A percentile compares a stretch with the other conserved stretches of the same genome.
phyloP scores from a whole-genome alignment of 2,113 vertebrate genomes.

The Sigmodon hispidus region DNA sequence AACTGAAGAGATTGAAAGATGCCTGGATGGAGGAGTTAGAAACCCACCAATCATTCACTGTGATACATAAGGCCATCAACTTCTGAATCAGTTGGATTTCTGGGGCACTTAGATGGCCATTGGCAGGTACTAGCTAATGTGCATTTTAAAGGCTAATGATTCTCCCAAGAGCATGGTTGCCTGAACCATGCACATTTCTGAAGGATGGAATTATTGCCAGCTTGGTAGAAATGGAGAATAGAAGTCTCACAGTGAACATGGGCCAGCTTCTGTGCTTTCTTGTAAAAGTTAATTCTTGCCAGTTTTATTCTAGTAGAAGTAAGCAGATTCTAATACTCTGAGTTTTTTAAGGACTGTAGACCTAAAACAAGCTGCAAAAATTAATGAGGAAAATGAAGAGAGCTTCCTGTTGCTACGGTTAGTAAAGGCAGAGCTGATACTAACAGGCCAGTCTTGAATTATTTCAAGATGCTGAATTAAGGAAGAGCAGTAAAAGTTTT shows the following conservation, averaged over 20 bases:
- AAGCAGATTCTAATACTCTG: slow-evolving; percentile 48
- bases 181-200: background rate
- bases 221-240: slow-evolving; percentile 16
- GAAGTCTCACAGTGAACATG: background rate
- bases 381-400: slow-evolving; percentile 7
- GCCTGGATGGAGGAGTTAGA: background rate
- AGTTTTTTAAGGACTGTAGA: slow-evolving; percentile 33
- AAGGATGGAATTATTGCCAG: slow-evolving; percentile 17
- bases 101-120: background rate
- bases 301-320: slow-evolving; percentile 24
- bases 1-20: slow-evolving; percentile 44
- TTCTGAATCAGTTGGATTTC: background rate
- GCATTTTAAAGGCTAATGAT: slow-evolving; percentile 37
- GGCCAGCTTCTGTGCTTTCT: background rate
- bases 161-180: background rate
- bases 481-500: slow-evolving; percentile 7
- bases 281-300: slow-evolving; percentile 51
- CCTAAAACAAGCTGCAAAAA: slow-evolving; percentile 3
- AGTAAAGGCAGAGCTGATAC: no score
- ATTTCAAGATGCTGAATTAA: slow-evolving; percentile 24
- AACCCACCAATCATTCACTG: background rate
- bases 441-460: background rate
- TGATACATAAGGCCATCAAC: background rate
- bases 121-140: background rate
- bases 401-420: background rate